These are phyloP conservation scores for Caenorhabditis sp. DNA, from an alignment of 2,888 invertebrate genomes.

Conservation along the genomic window DNA sequence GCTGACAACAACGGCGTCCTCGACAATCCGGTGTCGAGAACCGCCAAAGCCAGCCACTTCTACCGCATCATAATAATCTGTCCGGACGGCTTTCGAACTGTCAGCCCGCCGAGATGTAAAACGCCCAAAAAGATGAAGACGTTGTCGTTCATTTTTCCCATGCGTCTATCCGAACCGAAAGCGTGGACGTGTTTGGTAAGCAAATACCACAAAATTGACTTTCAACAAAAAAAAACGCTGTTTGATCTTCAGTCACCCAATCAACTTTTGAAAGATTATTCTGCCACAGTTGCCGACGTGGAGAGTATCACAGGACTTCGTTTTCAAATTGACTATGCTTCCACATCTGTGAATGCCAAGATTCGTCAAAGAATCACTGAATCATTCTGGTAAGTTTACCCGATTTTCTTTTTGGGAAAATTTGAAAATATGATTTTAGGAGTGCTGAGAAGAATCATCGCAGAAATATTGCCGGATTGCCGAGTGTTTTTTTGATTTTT, in stretches of 20 bases:
- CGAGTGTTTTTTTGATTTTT: too few species aligned
- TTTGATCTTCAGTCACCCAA: constrained; percentile 2
- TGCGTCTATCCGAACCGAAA: constrained; percentile 9
- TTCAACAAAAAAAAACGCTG: too few species aligned
- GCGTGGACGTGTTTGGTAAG: constrained; percentile 4
- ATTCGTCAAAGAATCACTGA: constrained; percentile 17
- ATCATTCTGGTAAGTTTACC: constrained; percentile 17
- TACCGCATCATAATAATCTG: constrained; percentile 25
- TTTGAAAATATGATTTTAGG: too few species aligned
- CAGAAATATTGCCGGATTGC: too few species aligned
- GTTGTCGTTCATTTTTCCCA: constrained; percentile 26
- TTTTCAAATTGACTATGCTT: constrained; percentile 19
- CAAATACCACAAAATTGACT: too few species aligned
- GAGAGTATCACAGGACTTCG: constrained; percentile 26
- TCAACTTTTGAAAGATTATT: constrained; percentile 28
- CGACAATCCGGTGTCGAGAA: neutral
- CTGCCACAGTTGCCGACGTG: constrained; percentile 28
- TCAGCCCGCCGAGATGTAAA: constrained; percentile 23
- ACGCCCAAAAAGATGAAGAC: constrained; percentile 17
- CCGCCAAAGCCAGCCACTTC: constrained; percentile 15
- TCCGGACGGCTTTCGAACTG: constrained; percentile 18
- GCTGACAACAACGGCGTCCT: constrained; percentile 28
- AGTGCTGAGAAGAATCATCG: too few species aligned
- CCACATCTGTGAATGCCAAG: constrained; percentile 11
- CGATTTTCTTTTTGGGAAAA: too few species aligned